A percentile compares a stretch with the other conserved stretches of the same genome.
These are phyloP conservation scores for Dendropsophus ebraccatus DNA, from an alignment of 2,113 vertebrate genomes.

Conservation along the genomic window DNA sequence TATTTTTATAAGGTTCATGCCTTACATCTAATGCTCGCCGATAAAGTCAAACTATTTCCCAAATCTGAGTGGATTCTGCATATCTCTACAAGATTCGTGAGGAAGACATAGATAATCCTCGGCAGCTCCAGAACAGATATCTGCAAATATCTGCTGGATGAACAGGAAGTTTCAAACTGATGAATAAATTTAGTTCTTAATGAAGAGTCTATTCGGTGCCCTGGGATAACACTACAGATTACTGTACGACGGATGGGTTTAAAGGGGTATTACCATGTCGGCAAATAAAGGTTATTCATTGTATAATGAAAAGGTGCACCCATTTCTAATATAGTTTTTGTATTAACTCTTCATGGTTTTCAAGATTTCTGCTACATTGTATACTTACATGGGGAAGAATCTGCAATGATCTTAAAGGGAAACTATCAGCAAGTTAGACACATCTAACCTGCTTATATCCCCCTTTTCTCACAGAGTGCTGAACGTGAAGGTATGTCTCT, in stretches of 20 bases:
- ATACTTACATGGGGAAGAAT: too few species aligned
- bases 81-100: neutral
- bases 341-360: too few species aligned
- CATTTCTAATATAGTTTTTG: too few species aligned
- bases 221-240: neutral
- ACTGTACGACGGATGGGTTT: neutral
- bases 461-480: too few species aligned
- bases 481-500: too few species aligned
- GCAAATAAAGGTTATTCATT: neutral
- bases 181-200: neutral
- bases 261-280: neutral
- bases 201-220: neutral
- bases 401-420: too few species aligned
- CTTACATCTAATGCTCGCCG: neutral
- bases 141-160: neutral
- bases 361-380: neutral
- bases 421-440: too few species aligned
- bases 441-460: too few species aligned
- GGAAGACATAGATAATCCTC: conserved; percentile 7
- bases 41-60: neutral
- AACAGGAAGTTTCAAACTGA: neutral
- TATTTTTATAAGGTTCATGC: neutral
- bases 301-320: too few species aligned
- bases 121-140: neutral
- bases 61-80: neutral